Percentiles rank a stretch among this genome's conserved stretches.
phyloP scores from a whole-genome alignment of 2,888 invertebrate species.

The Drosophila emarginata region DNA sequence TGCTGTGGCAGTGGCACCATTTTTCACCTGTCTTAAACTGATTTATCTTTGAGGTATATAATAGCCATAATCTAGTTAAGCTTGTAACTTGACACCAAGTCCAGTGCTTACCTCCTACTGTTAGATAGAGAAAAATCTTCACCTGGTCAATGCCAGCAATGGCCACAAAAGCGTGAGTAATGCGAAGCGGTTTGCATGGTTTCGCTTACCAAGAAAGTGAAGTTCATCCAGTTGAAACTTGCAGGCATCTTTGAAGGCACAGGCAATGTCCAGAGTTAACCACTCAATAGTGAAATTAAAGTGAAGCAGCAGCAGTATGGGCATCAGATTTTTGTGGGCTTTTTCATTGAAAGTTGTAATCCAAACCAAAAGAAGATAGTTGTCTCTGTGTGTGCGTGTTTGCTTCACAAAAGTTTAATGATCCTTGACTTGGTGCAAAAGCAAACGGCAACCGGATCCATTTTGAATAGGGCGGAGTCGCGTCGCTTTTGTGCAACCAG shows the following conservation, averaged over 20 bases:
- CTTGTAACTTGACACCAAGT: conserved; percentile 43
- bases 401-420: conserved; percentile 64
- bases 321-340: conserved; percentile 42
- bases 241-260: neutral
- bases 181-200: conserved; percentile 54
- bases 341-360: conserved; percentile 46
- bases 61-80: conserved; percentile 57
- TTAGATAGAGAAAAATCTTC: conserved; percentile 25
- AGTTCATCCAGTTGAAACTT: neutral
- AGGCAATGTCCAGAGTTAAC: conserved; percentile 14
- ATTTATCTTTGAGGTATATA: conserved; percentile 39
- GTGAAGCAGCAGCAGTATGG: conserved; percentile 32
- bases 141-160: conserved; percentile 52
- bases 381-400: conserved; percentile 30
- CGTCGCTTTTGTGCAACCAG: neutral
- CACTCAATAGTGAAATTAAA: conserved; percentile 47
- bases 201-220: conserved; percentile 56
- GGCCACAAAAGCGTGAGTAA: conserved; percentile 65
- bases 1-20: conserved; percentile 60
- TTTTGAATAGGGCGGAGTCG: conserved; percentile 33
- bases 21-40: conserved; percentile 47
- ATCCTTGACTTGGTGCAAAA: conserved; percentile 62
- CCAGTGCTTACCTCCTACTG: neutral
- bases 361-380: conserved; percentile 42
- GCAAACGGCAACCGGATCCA: conserved; percentile 53